Base-by-base conservation (phyloP, 2,888 invertebrate genomes). In the Oxytorus armatus region DNA sequence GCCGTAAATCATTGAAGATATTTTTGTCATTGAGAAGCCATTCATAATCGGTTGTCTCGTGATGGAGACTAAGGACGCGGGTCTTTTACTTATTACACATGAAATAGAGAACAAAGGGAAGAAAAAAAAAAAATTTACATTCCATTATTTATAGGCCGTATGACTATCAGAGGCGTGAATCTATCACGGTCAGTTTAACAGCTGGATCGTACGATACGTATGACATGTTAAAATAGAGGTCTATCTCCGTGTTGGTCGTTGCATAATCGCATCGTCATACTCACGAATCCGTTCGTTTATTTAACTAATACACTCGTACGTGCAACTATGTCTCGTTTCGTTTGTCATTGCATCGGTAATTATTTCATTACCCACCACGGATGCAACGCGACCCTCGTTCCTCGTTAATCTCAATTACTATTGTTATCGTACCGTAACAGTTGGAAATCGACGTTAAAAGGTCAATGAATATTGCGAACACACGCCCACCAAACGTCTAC, bases 381-480 rank as follows among this genome's bases (percentile, higher is more conserved):
- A 87, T 87, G 84, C 81, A 82, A 80, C 82, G 81, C 83, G 86
- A 84, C 84, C 87, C 85, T 86, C 86, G 83, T 77, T 76, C 72
- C 84, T 85, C 72, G 84, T 89, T 88, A 84, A 84, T 85, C 85
- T 81, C 89, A 88, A 89, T 89, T 89, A 86, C 83, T 82, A 84
- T 87, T 81, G 77, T 79, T 84, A 81, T 81, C 76, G 72, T 57
- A 70, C 66, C 59, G 77, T 76, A 63, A 59, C 65, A 77, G 63
- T 77, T 76, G 57, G 55, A 23, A 65, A 74, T 76, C 74, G 53
- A 55, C 74, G 65, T 70, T 55, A 77, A 81, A 75, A 81, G 77
- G 82, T 79, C 79, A 82, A 75, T 33, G 72, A 65, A 74, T 49
- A 33, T 33, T 49, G 23, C 68, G 33, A 49, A 49, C 65, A 66